Base-by-base conservation (phyloP, 2,888 invertebrate genomes). In the Athalia circularis region DNA sequence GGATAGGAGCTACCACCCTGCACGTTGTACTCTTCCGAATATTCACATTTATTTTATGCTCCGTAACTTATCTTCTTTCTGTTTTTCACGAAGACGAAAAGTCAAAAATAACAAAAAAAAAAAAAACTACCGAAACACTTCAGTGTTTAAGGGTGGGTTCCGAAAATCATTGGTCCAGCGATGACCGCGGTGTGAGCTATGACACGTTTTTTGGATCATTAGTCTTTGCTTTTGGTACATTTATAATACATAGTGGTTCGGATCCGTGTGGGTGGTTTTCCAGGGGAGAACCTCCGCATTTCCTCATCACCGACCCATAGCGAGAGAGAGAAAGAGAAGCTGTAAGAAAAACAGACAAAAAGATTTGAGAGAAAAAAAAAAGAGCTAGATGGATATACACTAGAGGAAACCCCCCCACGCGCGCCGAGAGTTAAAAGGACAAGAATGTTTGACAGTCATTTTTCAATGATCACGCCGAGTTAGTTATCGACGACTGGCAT, bases 401-500 rank as follows among this genome's bases (percentile, higher is more conserved):
- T 29, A 29, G 29, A 29, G 62, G 47, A 77, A 68, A 62, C 59
- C 29, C 48, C 61, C 62, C 43, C 50, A 7, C 75, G 83, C 83
- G 82, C 83, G 85, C 83, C 29, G 82, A 85, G 85, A 88, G 86
- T 88, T 86, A 88, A 88, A 87, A 88, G 87, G 87, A 87, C 87
- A 87, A 86, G 87, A 87, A 88, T 88, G 86, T 89, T 89, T 89
- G 89, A 89, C 89, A 89, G 88, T 88, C 87, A 89, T 89, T 89
- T 89, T 89, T 88, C 89, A 88, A 87, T 88, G 88, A 89, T 88
- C 88, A 87, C 87, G 85, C 86, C 85, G 85, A 85, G 87, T 87
- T 88, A 85, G 86, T 88, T 88, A 89, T 89, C 88, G 86, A 87
- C 85, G 82, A 84, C 82, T 80, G 82, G 82, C 84, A 87, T 87